Percentiles rank a stretch among this genome's conserved stretches.
Conservation (phyloP, 2,797 vertebrate genomes). For the Cirrhinus molitorella region DNA sequence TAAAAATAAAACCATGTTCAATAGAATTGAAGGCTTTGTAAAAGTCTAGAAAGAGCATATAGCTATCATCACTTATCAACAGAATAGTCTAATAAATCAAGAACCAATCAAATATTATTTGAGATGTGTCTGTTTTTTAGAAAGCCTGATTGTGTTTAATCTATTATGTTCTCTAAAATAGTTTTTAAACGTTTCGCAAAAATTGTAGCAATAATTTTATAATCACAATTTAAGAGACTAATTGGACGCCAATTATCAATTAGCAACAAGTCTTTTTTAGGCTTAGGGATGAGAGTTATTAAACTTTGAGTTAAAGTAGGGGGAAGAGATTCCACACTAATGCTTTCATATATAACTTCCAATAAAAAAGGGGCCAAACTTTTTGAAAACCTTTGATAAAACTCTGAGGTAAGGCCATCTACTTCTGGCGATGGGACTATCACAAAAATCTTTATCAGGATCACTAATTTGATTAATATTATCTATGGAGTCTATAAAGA, state of each 20-base stretch:
- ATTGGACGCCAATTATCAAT: constrained; percentile 20
- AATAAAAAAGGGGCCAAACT: constrained; percentile 4
- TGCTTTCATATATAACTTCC: constrained; percentile 18
- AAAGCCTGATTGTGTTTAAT: no score
- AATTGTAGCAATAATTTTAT: constrained; percentile 33
- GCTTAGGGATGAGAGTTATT: constrained; percentile 37
- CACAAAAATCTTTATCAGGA: constrained; percentile 32
- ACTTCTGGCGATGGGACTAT: not conserved
- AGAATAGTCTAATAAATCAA: not conserved
- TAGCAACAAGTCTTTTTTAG: constrained; percentile 16
- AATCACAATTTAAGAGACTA: constrained; percentile 30
- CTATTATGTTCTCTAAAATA: no score
- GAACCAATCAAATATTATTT: not conserved
- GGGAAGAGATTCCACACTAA: not conserved
- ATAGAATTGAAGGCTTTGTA: constrained; percentile 4
- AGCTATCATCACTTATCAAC: constrained; percentile 11
- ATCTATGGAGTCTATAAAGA: not conserved
- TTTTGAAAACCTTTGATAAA: constrained; percentile 13
- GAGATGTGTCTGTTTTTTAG: no score
- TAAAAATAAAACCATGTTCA: constrained; percentile 9
- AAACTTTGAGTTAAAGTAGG: constrained; percentile 7
- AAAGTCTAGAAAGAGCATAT: constrained; percentile 1
- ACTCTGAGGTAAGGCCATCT: constrained; percentile 27
- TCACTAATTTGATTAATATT: not conserved
- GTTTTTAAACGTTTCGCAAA: not conserved